Evolutionary conservation across 2,888 invertebrate species (phyloP), one percentile per base, ranked within the genome.

Genomic region (Chromoteleia sp.): DNA sequence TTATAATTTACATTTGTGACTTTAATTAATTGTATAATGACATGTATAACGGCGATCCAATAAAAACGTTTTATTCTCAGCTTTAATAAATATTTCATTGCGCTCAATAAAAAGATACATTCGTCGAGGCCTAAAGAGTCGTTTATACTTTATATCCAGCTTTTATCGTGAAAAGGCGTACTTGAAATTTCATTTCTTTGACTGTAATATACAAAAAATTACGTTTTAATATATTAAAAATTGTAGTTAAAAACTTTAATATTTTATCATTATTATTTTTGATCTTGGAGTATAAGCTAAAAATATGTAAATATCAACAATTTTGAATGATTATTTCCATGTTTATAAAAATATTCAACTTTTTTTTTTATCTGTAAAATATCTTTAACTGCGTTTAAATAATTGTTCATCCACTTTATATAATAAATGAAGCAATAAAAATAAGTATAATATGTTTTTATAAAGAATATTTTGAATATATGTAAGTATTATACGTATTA

Each of bases 31-130:
- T 77, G 61, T 77, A 48, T 54, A 76, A 76, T 76, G 65, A 68
- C 68, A 77, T 43, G 54, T 71, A 65, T 48, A 71, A 71, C 43
- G 56, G 43, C 50, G 50, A 50, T 54, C 50, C 45, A 71, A 65
- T 78, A 67, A 73, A 79, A 79, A 59, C 58, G 52, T 73, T 73
- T 79, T 79, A 73, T 73, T 67, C 36, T 30, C 52, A 19, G 78
- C 39, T 65, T 79, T 43, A 73, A 79, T 79, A 79, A 79, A 78
- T 79, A 67, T 79, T 73, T 73, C 73, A 73, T 73, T 67, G 59
- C 67, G 33, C 73, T 52, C 67, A 73, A 79, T 79, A 79, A 73
- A 79, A 73, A 73, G 61, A 67, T 59, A 73, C 65, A 73, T 71
- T 71, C 41, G 45, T 65, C 58, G 78, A 73, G 50, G 78, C 58